Percentiles rank a stretch among this genome's conserved stretches.
Evolutionary conservation across 1,140 invertebrate species (phyloP).

Genomic region (Lepidurus packardi): DNA sequence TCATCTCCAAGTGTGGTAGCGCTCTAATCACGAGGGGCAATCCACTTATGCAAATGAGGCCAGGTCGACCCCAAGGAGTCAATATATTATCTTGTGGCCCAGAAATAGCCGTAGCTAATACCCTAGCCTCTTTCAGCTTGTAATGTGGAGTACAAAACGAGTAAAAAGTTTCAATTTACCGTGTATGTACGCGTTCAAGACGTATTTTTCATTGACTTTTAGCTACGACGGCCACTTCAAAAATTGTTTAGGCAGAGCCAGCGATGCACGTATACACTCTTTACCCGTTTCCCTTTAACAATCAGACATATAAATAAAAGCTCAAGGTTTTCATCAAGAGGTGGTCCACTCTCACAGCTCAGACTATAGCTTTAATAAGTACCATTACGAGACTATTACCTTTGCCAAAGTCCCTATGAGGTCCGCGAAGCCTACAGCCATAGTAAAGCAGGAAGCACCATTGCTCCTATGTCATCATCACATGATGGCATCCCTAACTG

Average conservation of each 20-base stretch:
- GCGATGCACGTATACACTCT: neutral
- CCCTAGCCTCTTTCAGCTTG: neutral
- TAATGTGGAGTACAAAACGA: neutral
- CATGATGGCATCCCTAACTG: neutral
- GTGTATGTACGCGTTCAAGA: neutral
- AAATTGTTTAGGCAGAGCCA: neutral
- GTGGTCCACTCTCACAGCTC: slow-evolving; percentile 5
- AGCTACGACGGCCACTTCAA: neutral
- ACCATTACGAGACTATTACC: slow-evolving; percentile 1
- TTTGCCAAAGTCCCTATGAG: slow-evolving; percentile 18
- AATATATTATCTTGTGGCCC: neutral
- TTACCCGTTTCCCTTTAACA: neutral
- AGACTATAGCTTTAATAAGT: slow-evolving; percentile 15
- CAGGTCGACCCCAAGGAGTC: slow-evolving; percentile 1
- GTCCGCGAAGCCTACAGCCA: neutral
- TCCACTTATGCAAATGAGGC: slow-evolving; percentile 21
- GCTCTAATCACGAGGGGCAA: slow-evolving; percentile 8
- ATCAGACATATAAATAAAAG: slow-evolving; percentile 16
- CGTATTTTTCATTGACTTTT: neutral
- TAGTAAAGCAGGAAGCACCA: neutral
- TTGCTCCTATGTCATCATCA: neutral
- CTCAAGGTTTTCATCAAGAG: slow-evolving; percentile 21
- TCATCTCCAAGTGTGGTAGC: slow-evolving; percentile 15
- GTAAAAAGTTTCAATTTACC: neutral
- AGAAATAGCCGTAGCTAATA: slow-evolving; percentile 10